Evolutionary conservation across 2,797 vertebrate species (phyloP), one percentile per base, ranked within the genome.

Genomic region (Hemibagrus guttatus): DNA sequence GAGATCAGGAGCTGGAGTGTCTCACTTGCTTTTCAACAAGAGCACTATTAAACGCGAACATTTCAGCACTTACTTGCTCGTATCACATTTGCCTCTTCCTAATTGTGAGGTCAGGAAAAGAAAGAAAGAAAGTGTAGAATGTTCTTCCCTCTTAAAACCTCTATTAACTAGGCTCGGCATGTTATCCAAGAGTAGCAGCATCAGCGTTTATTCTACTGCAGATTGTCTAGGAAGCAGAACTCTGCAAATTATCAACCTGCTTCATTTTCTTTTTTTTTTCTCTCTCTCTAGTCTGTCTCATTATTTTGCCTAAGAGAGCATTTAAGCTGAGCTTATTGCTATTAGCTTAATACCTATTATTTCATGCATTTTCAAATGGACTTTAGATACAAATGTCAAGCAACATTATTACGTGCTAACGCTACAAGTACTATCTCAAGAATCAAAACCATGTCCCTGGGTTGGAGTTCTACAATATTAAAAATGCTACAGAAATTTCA

Each of bases 281-380:
- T 35, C 49, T 16, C 56, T 31, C 75, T 23, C 23, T 21, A 1
- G 49, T 74, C 88, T 23, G n/a, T 63, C 63, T 78, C 85, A 85
- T 89, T 87, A 84, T 83, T 91, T 89, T 87, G 59, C 31, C 0
- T 49, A 82, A 86, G 80, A 87, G 7, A 86, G 87, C 82, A 54
- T 75, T 89, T 90, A 85, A 92, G 11, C 86, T 79, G 84, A 84
- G 84, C 75, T 87, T 89, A 92, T 91, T 87, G 89, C 54, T 49
- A 0, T 23, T 69, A 49, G 69, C 63, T 90, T 92, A 90, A 92
- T 91, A 90, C 83, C 61, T 88, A 92, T 92, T 90, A 91, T 90
- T 91, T 86, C 64, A 84, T 92, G 91, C 91, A 92, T 94, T 92
- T 92, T 91, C 89, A 92, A 93, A 88, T 54, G 54, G 88, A 87